phyloP scores from a whole-genome alignment of 1,140 invertebrate species.

The Drosophila erecta region DNA sequence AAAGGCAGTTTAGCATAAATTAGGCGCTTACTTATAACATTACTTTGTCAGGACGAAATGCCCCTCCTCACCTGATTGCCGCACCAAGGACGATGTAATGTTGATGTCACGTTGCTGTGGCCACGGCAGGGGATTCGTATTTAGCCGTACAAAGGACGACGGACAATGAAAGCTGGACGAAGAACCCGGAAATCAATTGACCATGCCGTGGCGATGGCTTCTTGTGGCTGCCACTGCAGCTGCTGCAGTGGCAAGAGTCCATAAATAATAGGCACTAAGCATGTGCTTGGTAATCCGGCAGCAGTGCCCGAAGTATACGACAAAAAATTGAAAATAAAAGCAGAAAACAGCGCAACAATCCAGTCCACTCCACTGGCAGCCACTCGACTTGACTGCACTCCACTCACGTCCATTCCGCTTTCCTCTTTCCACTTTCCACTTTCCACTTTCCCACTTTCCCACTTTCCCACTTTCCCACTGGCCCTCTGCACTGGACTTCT shows the following conservation, averaged over 20 bases:
- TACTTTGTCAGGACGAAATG: conserved; percentile 7
- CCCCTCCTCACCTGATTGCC: conserved; percentile 22
- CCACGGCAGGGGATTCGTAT: background rate
- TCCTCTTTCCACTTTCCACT: too few species aligned
- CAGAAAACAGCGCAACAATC: conserved; percentile 28
- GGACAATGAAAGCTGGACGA: background rate
- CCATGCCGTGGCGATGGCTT: conserved; percentile 37
- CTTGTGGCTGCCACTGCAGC: conserved; percentile 22
- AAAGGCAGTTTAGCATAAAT: conserved; percentile 6
- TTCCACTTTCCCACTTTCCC: too few species aligned
- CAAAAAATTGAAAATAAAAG: conserved; percentile 5
- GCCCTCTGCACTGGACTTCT: conserved; percentile 8
- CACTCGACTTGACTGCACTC: conserved; percentile 22
- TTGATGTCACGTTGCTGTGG: conserved; percentile 6
- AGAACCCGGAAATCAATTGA: conserved; percentile 24
- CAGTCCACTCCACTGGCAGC: conserved; percentile 10
- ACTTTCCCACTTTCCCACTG: background rate
- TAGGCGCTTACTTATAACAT: conserved; percentile 4
- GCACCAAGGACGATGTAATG: conserved; percentile 10
- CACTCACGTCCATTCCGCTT: background rate
- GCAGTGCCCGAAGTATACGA: conserved; percentile 20
- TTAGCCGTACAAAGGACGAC: background rate
- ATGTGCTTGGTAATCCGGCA: conserved; percentile 44
- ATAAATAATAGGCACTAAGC: conserved; percentile 59
- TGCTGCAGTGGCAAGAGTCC: conserved; percentile 26